These are phyloP conservation scores for Pyrgilauda ruficollis DNA, from an alignment of 2,113 vertebrate genomes.

Conservation along the genomic window DNA sequence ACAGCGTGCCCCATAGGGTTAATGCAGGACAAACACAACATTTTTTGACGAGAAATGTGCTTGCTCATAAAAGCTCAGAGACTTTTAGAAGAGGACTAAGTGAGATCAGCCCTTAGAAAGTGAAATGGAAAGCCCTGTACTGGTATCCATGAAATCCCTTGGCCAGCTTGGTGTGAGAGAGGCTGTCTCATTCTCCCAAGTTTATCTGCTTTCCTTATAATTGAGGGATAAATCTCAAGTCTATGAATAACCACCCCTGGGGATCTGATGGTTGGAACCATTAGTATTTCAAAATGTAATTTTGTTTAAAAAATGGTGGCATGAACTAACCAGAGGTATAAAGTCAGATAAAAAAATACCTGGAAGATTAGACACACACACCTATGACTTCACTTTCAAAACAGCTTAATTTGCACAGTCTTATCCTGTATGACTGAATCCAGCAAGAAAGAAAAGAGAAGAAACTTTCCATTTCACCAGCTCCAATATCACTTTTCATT, in stretches of 20 bases:
- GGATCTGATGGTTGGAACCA: neutral
- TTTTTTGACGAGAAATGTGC: neutral
- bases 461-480: neutral
- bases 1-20: neutral
- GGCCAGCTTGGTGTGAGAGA: neutral
- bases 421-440: neutral
- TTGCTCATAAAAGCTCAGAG: neutral
- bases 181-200: neutral
- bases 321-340: neutral
- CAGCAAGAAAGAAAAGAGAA: neutral
- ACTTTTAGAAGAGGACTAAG: neutral
- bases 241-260: fast-evolving
- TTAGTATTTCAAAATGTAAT: neutral
- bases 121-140: neutral
- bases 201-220: neutral
- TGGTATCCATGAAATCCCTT: neutral
- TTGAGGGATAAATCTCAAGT: neutral
- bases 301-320: neutral
- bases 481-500: neutral
- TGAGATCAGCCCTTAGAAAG: neutral
- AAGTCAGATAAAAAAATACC: neutral
- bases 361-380: neutral
- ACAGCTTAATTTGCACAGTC: neutral
- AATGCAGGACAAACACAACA: neutral
- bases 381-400: neutral